Percentiles rank a stretch among this genome's conserved stretches.
Conservation (phyloP, 2,797 vertebrate genomes). For the Falco columbarius region DNA sequence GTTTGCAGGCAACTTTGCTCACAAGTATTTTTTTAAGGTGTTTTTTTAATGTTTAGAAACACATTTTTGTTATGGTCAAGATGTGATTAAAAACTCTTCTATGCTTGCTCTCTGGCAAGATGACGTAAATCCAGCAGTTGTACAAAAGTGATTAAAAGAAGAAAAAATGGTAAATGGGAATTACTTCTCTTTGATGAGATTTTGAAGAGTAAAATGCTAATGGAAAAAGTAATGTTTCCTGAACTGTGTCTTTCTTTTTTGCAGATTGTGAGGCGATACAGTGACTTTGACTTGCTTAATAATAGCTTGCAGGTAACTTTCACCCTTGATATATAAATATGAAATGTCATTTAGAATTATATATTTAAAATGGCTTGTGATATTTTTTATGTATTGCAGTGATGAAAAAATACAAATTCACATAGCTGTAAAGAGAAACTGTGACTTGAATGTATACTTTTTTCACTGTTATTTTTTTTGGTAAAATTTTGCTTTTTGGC, state of each 20-base stretch:
- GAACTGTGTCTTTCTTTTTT: constrained; percentile 62
- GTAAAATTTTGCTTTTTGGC: background rate
- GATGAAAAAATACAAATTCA: background rate
- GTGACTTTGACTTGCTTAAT: constrained; percentile 96
- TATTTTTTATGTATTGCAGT: background rate
- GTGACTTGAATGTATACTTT: background rate
- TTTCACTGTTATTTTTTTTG: background rate
- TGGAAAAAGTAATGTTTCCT: background rate
- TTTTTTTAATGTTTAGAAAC: background rate
- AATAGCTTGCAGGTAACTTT: constrained; percentile 92
- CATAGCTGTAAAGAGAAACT: background rate
- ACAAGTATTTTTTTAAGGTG: background rate
- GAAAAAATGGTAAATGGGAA: background rate
- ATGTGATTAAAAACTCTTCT: background rate
- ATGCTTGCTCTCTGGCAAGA: background rate
- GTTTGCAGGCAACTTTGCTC: background rate
- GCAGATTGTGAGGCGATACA: constrained; percentile 95
- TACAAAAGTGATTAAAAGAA: background rate
- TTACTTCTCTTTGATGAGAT: background rate
- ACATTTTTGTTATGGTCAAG: background rate
- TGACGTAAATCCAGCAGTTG: background rate
- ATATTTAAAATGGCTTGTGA: background rate
- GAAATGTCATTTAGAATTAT: background rate
- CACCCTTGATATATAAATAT: background rate
- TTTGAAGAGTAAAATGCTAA: background rate